These are phyloP conservation scores for Chrysolophus pictus DNA, from an alignment of 2,797 vertebrate genomes.

Conservation along the genomic window DNA sequence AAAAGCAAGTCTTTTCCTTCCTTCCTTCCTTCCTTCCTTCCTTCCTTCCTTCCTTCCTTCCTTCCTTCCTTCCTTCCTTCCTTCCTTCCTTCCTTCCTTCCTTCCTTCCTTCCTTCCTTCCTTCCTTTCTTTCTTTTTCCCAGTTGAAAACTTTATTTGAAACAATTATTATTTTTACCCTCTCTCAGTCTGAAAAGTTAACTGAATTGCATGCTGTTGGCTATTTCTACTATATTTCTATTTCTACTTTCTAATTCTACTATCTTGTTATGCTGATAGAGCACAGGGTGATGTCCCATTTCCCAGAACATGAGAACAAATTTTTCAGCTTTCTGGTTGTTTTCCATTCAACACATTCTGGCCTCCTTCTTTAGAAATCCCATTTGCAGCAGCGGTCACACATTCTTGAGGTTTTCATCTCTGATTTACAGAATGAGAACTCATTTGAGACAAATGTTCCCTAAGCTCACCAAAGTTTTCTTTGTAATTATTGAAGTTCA, in stretches of 20 bases:
- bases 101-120: no score
- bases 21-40: no score
- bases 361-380: neutral
- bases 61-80: no score
- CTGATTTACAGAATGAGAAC: neutral
- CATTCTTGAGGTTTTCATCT: neutral
- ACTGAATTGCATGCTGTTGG: neutral
- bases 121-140: no score
- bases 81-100: no score
- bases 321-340: neutral
- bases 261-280: neutral
- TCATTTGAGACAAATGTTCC: neutral
- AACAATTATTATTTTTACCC: neutral
- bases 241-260: neutral
- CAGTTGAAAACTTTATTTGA: neutral
- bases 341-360: neutral
- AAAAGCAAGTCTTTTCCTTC: neutral
- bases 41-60: no score
- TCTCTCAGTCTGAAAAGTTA: neutral
- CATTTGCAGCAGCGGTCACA: neutral
- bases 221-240: neutral
- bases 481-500: neutral
- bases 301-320: neutral
- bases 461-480: neutral
- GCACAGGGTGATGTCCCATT: neutral